phyloP scores from a whole-genome alignment of 2,797 vertebrate species.

The Stomatorhinus walkeri region DNA sequence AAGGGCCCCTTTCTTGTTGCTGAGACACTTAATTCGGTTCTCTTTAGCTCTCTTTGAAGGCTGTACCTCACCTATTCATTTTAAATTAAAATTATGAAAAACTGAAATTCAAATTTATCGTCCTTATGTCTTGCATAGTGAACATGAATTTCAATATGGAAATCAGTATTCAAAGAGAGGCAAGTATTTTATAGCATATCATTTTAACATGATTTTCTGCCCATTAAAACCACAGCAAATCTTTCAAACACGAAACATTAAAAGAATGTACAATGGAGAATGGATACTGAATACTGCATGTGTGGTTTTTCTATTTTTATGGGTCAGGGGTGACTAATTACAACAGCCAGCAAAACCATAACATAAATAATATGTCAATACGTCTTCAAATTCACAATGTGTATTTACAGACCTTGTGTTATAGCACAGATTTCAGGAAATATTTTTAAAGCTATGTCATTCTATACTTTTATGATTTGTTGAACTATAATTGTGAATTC shows the following conservation, averaged over 20 bases:
- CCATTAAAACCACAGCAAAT: neutral
- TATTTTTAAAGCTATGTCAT: neutral
- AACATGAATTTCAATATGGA: conserved; percentile 13
- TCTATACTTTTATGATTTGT: neutral
- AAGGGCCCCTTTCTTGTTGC: neutral
- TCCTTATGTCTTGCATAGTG: neutral
- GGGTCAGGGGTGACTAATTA: neutral
- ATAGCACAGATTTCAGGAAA: neutral
- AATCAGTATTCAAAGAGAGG: conserved; percentile 4
- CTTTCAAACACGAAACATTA: neutral
- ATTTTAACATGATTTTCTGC: neutral
- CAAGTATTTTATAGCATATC: neutral
- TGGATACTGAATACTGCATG: neutral
- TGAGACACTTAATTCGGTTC: neutral
- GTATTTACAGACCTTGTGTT: neutral
- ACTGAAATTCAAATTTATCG: conserved; percentile 10
- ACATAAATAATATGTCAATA: neutral
- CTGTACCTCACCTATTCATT: neutral
- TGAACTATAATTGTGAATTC: neutral
- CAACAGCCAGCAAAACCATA: neutral
- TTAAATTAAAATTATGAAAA: conserved; percentile 6
- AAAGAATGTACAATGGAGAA: neutral
- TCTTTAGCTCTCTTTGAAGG: neutral
- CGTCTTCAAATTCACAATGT: neutral
- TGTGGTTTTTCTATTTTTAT: neutral